phyloP scores from a whole-genome alignment of 2,888 invertebrate species.

The Drosophila eohydei region DNA sequence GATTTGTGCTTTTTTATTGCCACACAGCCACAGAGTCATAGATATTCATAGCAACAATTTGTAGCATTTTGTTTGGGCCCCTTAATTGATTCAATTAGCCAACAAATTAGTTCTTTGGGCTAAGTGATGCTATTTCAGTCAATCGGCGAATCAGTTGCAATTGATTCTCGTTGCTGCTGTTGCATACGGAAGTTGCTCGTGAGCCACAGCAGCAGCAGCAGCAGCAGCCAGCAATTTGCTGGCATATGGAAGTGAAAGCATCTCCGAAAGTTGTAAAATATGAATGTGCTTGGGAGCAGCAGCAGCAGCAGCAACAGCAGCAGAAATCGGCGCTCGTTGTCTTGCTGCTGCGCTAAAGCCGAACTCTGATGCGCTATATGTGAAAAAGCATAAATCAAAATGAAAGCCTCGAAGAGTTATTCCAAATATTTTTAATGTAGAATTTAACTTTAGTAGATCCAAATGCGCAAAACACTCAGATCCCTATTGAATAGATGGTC shows the following conservation, averaged over 20 bases:
- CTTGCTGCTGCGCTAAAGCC: constrained; percentile 20
- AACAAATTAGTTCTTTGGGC: constrained; percentile 2
- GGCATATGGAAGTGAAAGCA: constrained; percentile 72
- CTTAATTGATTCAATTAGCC: constrained; percentile 15
- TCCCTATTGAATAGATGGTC: too few species aligned
- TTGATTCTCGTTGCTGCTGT: constrained; percentile 25
- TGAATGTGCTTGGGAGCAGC: constrained; percentile 51
- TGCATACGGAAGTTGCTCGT: constrained; percentile 37
- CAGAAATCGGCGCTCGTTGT: constrained; percentile 4
- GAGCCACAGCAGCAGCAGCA: constrained; percentile 41
- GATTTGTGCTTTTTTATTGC: constrained; percentile 26
- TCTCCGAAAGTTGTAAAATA: constrained; percentile 74
- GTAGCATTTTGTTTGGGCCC: constrained; percentile 21
- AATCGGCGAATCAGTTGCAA: constrained; percentile 6
- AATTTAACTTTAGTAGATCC: too few species aligned
- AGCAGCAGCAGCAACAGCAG: constrained; percentile 28
- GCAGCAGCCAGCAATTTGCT: constrained; percentile 50
- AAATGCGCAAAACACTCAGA: too few species aligned
- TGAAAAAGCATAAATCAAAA: too few species aligned
- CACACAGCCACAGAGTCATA: constrained; percentile 25
- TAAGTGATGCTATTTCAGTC: neutral
- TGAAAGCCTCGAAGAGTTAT: neutral
- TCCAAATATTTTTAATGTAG: too few species aligned
- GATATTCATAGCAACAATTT: constrained; percentile 6
- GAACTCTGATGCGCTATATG: constrained; percentile 15